Evolutionary conservation across 2,797 vertebrate genomes (phyloP).

Genomic region (Gymnothorax javanicus): DNA sequence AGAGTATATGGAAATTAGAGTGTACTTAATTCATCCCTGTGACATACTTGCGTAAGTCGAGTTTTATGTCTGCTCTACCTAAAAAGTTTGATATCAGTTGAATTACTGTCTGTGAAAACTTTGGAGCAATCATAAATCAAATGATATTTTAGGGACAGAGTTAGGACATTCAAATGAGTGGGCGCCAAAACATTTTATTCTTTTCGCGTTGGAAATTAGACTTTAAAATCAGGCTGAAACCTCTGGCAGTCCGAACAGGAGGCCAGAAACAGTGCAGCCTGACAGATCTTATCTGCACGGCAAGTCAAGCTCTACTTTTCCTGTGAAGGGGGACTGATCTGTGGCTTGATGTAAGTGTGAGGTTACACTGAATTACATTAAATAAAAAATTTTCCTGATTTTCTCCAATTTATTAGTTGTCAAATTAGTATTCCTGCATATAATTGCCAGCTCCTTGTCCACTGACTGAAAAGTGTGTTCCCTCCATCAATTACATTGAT

Average conservation of each 20-base stretch:
- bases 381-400: background rate
- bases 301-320: background rate
- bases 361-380: background rate
- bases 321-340: background rate
- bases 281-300: background rate
- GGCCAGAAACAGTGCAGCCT: background rate
- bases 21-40: background rate
- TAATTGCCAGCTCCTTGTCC: background rate
- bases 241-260: background rate
- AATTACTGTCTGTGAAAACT: background rate
- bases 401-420: background rate
- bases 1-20: background rate
- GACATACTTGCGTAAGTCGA: background rate
- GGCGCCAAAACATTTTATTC: background rate
- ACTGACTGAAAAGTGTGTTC: background rate
- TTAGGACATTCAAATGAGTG: background rate
- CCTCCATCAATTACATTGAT: background rate
- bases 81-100: background rate
- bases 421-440: background rate
- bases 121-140: background rate
- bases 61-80: background rate
- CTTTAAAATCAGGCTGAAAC: background rate
- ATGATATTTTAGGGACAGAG: background rate
- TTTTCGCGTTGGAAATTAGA: background rate
- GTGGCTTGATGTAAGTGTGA: background rate